These are phyloP conservation scores for Vidua macroura DNA, from an alignment of 2,113 vertebrate genomes.

Conservation along the genomic window DNA sequence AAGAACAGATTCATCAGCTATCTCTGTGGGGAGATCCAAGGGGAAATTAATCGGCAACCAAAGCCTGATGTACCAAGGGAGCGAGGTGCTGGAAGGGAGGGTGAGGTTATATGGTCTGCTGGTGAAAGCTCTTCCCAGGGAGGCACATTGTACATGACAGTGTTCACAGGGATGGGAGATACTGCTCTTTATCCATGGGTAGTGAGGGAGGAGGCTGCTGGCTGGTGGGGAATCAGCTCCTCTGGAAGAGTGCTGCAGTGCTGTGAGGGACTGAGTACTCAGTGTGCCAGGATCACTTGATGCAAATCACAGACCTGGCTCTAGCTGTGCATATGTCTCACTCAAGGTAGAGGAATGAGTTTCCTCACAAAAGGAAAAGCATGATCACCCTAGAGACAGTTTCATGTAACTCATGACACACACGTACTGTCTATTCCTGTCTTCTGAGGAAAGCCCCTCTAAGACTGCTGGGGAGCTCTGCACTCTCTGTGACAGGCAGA, in stretches of 20 bases:
- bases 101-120: neutral
- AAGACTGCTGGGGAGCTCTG: neutral
- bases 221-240: neutral
- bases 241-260: neutral
- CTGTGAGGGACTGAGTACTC: neutral
- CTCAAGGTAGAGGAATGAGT: neutral
- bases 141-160: rapidly evolving
- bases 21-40: neutral
- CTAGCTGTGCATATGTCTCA: neutral
- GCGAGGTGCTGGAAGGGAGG: neutral
- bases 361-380: neutral
- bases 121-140: neutral
- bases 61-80: neutral
- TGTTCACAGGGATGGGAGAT: neutral
- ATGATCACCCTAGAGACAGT: neutral
- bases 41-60: neutral
- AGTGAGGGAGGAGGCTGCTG: neutral
- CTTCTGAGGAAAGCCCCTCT: neutral
- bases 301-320: neutral
- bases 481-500: neutral
- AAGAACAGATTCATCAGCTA: neutral
- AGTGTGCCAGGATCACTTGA: neutral
- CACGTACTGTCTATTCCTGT: neutral
- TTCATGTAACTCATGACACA: neutral
- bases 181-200: neutral